Base-by-base conservation (phyloP, 2,888 invertebrate genomes). In the Pyrochroa serraticornis region DNA sequence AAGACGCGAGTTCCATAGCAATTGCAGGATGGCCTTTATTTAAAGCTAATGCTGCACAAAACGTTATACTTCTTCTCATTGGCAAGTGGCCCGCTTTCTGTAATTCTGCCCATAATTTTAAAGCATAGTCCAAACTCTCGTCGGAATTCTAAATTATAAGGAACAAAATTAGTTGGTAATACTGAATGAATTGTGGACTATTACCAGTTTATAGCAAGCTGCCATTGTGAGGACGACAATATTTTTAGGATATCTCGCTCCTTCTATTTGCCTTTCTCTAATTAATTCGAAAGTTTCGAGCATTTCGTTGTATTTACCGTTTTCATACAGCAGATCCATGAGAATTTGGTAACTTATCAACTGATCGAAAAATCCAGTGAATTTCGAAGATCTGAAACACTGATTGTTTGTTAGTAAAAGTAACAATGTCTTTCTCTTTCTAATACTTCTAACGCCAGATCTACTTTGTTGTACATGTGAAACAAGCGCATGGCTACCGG, bases 401-500 rank as follows among this genome's bases (percentile, higher is more conserved):
- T 88, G 75, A n/a, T n/a, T n/a, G n/a, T n/a, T n/a, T n/a, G 45
- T 82, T 82, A 53, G 5, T 7, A 22, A 6, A 5, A 47, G 8
- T 22, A 33, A 30, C 33, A 41, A 31, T n/a, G 14, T 46, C 9
- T 49, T 3, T 49, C n/a, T 5, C 6, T 22, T 22, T 34, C 6
- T 32, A 41, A 43, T 75, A 86, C 84, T 75, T 85, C 67, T 8
- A 88, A 72, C 7, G 92, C 92, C 60, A 85, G 77, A 37, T 86
- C 82, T 1, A 89, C 86, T 69, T 88, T 85, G 74, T 91, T 86
- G 34, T 91, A 77, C 67, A 84, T 81, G 75, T 92, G 82, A 57
- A 89, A 88, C 82, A 91, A 84, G 69, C 93, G 82, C 91, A 93
- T 92, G 0, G 90, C 83, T 8, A 93, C 88, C 3, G 93, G 91